Conservation (phyloP, 1,140 invertebrate species). For the Gryllus bimaculatus region DNA sequence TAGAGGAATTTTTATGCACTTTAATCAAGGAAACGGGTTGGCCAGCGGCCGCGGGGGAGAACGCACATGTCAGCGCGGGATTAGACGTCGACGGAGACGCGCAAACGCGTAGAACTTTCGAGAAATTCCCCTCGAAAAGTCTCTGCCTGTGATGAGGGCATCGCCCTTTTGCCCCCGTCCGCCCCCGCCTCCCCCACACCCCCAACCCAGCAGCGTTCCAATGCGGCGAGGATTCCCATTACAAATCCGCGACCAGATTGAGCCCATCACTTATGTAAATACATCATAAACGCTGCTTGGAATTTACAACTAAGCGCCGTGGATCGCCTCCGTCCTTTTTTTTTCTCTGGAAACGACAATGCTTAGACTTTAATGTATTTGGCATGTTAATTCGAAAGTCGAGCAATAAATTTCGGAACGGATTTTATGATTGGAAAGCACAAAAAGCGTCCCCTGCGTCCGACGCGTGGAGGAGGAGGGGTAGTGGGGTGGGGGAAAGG, state of each 20-base stretch:
- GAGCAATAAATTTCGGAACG: neutral
- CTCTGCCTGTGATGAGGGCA: too few relatives aligned
- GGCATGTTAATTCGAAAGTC: neutral
- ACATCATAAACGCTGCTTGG: neutral
- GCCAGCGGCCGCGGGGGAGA: too few relatives aligned
- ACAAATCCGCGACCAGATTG: neutral
- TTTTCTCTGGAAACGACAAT: neutral
- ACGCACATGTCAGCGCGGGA: too few relatives aligned
- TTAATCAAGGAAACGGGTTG: too few relatives aligned
- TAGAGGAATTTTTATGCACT: too few relatives aligned
- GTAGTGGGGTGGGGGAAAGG: too few relatives aligned
- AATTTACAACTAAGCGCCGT: neutral
- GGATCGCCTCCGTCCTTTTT: neutral
- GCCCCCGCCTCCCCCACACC: too few relatives aligned
- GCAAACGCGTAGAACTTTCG: too few relatives aligned
- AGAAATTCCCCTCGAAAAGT: too few relatives aligned
- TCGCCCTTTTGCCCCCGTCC: too few relatives aligned
- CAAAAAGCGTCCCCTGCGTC: neutral
- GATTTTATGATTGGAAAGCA: conserved; percentile 1
- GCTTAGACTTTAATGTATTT: neutral
- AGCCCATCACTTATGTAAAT: conserved; percentile 1
- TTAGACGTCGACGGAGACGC: too few relatives aligned
- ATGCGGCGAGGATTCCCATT: neutral
- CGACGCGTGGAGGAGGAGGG: neutral
- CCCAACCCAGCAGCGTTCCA: too few relatives aligned